Evolutionary conservation across 2,888 invertebrate species (phyloP), one percentile per base, ranked within the genome.

Genomic region (Calephelis perditalis): DNA sequence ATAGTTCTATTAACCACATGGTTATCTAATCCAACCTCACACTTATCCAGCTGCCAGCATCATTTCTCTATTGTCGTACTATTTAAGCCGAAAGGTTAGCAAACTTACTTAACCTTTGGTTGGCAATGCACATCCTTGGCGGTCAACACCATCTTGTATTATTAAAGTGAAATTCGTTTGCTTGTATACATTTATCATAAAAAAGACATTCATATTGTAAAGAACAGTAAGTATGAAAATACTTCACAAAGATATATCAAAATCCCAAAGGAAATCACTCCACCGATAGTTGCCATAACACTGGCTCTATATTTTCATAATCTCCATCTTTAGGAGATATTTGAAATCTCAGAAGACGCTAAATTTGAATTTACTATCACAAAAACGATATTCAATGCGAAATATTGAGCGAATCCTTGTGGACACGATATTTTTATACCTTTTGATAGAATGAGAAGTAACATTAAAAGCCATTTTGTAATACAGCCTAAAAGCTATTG

Each of bases 221-320:
- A 57, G 44, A 36, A 59, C 59, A 55, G 55, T 54, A 45, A 40
- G 40, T 40, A 11, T 7, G 10, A n/a, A 44, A 59, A 59, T 59
- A 55, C 54, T 58, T 59, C 36, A 45, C 54, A 35, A 36, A 36
- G 36, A 67, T 61, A 61, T 58, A 61, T 55, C 57, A 52, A 26
- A 7, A 8, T 45, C 83, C 74, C 71, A 0, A 5, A 81, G 84
- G 84, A 84, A 84, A 83, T 84, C 78, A 78, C 62, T 63, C 62
- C 67, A 61, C 64, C 70, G 62, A 72, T 75, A 77, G 72, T 76
- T 78, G 74, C 73, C 73, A 74, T 76, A 77, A 77, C 76, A 68
- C 70, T 74, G 57, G 43, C 69, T 68, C 67, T 81, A 81, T 74
- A 80, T 83, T 77, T 78, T 74, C 75, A 77, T 79, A 78, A 76